Evolutionary conservation across 2,888 invertebrate species (phyloP).

Genomic region (Limenitis camilla): DNA sequence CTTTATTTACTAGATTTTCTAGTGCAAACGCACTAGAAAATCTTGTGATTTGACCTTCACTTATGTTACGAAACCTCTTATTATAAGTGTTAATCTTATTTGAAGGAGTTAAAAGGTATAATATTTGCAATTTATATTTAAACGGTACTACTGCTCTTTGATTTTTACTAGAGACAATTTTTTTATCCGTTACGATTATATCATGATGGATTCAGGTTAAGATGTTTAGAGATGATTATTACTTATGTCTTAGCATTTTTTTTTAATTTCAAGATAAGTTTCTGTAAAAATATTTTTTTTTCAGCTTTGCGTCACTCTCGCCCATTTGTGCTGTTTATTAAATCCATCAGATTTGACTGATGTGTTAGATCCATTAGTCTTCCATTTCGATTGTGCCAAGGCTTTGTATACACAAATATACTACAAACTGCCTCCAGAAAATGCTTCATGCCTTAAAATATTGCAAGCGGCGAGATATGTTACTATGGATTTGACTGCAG

Average conservation of each 20-base stretch:
- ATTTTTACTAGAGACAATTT: too few relatives aligned
- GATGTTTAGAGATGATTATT: not conserved
- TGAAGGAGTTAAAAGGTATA: too few relatives aligned
- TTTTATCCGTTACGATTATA: too few relatives aligned
- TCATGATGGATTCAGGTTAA: not conserved
- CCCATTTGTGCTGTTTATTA: constrained; percentile 79
- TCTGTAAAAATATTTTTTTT: constrained; percentile 36
- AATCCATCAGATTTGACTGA: constrained; percentile 72
- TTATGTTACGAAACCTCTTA: too few relatives aligned
- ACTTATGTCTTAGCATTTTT: not conserved
- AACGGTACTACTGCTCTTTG: too few relatives aligned
- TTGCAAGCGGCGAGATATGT: constrained; percentile 65
- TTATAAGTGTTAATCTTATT: too few relatives aligned
- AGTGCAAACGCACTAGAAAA: too few relatives aligned
- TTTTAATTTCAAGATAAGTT: too few relatives aligned
- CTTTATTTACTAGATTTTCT: too few relatives aligned
- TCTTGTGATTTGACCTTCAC: too few relatives aligned
- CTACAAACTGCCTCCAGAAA: constrained; percentile 58
- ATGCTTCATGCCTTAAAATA: constrained; percentile 55
- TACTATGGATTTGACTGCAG: constrained; percentile 54
- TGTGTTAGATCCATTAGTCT: constrained; percentile 66
- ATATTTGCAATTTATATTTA: too few relatives aligned
- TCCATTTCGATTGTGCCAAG: constrained; percentile 63
- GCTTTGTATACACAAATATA: constrained; percentile 51
- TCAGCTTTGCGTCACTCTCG: constrained; percentile 82